Evolutionary conservation across 2,797 vertebrate genomes (phyloP), one percentile per base, ranked within the genome.

Genomic region (Poliocrania exsul): DNA sequence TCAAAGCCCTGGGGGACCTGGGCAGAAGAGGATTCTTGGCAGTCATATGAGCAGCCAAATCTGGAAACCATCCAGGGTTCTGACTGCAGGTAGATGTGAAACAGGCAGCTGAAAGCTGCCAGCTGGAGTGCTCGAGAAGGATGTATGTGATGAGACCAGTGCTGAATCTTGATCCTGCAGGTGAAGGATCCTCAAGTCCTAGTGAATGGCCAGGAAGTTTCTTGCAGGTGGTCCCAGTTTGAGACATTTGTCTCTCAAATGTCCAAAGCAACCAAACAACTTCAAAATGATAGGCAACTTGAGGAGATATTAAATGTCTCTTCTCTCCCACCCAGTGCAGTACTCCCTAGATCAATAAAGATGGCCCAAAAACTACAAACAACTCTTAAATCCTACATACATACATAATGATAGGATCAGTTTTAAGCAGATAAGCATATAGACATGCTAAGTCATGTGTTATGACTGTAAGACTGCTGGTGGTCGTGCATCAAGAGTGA

Each of bases 21-120:
- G 69, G 44, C 29, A 92, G 86, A 86, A 82, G 79, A 84, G 81
- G 57, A 72, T 85, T 96, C 88, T 93, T 95, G 92, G 88, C 93
- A 94, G 54, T 47, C 0, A 1, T 24, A 44, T 18, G 12, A 88
- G 53, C 77, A 78, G 74, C 50, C 18, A n/a, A 53, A 66, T 88
- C 77, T 84, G 77, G 85, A 95, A 93, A 71, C 38, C 28, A 49
- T 58, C 70, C 86, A 93, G 62, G 53, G 35, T 75, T 95, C 56
- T 74, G 73, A 58, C 31, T 85, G 65, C 75, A 75, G 69, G 50
- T 81, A 94, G 86, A 87, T 85, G 70, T 73, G 66, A 73, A 90
- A 85, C 40, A 89, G 38, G 50, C 67, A 86, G 72, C 61, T 67
- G 79, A 87, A 74, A 61, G n/a, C 51, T 82, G 60, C 56, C 67